Conservation (phyloP, 2,113 vertebrate species). For the Pelodiscus sinensis region DNA sequence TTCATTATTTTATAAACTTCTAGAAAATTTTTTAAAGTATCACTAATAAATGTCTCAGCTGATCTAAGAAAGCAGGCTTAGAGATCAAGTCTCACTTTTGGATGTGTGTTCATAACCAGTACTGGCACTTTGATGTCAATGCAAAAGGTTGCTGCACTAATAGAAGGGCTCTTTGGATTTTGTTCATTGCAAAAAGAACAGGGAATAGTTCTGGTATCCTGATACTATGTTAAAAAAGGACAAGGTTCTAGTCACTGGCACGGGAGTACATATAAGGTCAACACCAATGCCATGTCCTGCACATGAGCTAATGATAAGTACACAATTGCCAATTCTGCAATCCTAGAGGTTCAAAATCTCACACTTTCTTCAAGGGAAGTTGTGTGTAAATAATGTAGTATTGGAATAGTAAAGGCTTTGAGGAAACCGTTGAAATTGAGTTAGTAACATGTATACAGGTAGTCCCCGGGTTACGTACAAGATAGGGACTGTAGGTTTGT, state of each 20-base stretch:
- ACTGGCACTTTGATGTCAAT: neutral
- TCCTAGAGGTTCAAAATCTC: neutral
- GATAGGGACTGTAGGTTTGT: no score
- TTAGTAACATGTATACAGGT: neutral
- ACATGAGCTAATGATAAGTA: conserved; percentile 6
- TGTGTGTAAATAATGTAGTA: neutral
- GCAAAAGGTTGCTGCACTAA: neutral
- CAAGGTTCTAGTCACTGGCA: neutral
- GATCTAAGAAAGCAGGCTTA: neutral
- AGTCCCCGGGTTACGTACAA: no score
- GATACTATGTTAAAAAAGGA: neutral
- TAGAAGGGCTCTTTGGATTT: neutral
- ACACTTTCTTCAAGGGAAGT: neutral
- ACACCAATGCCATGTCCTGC: neutral
- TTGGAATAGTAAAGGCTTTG: neutral
- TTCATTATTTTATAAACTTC: neutral
- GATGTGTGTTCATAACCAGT: accelerated
- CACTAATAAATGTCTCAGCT: neutral
- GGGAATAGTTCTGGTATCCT: neutral
- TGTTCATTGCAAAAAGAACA: neutral
- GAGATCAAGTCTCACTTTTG: neutral
- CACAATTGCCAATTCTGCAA: neutral
- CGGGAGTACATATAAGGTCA: neutral
- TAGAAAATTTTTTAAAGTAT: neutral
- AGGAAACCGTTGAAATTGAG: neutral